These are phyloP conservation scores for Alouatta palliata DNA, from an alignment of 2,113 vertebrate genomes.

Conservation along the genomic window DNA sequence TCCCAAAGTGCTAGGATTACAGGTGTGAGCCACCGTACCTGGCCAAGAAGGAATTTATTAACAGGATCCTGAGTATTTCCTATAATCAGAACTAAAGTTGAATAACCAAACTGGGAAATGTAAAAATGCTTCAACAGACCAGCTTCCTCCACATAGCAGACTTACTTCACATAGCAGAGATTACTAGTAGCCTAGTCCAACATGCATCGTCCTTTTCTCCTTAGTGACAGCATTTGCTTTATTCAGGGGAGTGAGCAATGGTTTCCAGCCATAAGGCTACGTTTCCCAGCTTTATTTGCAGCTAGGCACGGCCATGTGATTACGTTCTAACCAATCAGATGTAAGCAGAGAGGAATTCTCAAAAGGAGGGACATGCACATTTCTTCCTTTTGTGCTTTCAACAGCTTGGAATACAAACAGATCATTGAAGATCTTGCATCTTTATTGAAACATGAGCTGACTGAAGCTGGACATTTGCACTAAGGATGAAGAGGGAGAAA, in stretches of 20 bases:
- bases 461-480: neutral
- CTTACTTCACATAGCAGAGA: neutral
- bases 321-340: neutral
- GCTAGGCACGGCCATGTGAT: neutral
- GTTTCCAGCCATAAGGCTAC: slow-evolving; percentile 10
- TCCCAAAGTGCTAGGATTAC: too few species aligned
- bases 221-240: neutral
- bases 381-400: neutral
- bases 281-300: slow-evolving; percentile 48
- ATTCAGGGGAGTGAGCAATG: neutral
- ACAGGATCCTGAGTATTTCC: slow-evolving; percentile 13
- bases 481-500: neutral
- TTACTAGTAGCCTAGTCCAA: neutral
- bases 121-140: neutral
- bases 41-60: neutral
- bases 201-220: neutral
- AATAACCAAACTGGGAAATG: neutral
- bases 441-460: neutral
- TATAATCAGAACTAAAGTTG: neutral
- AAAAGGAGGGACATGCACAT: neutral
- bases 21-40: too few species aligned
- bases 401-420: neutral
- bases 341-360: neutral
- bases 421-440: neutral
- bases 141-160: neutral